Percentiles rank a stretch among this genome's conserved stretches.
phyloP scores from a whole-genome alignment of 2,888 invertebrate genomes.

The Dione vanillae region DNA sequence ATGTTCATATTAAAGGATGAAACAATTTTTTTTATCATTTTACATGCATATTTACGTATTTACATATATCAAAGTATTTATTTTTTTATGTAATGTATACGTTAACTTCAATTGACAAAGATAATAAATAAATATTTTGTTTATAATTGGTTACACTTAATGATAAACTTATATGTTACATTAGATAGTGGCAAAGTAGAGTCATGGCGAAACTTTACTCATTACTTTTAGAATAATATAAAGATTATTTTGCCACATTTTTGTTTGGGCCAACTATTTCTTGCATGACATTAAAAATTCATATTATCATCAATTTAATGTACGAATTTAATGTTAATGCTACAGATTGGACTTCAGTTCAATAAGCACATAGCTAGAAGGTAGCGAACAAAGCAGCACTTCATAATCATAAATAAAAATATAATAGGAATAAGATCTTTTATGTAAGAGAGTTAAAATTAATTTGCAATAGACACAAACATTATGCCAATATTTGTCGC shows the following conservation, averaged over 20 bases:
- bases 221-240: conserved; percentile 64
- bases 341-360: conserved; percentile 34
- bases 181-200: conserved; percentile 82
- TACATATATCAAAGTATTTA: conserved; percentile 3
- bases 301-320: conserved; percentile 35
- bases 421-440: conserved; percentile 38
- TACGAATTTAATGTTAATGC: conserved; percentile 10
- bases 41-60: background rate
- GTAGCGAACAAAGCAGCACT: conserved; percentile 43
- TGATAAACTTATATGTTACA: conserved; percentile 48
- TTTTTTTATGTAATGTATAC: conserved; percentile 9
- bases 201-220: conserved; percentile 84
- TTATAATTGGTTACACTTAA: background rate
- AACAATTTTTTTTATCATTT: background rate
- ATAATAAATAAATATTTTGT: background rate
- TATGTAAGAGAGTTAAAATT: conserved; percentile 54
- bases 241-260: conserved; percentile 77
- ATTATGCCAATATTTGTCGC: conserved; percentile 73
- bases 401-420: conserved; percentile 40
- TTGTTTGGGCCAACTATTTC: conserved; percentile 70
- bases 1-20: background rate
- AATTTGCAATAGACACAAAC: conserved; percentile 64
- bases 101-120: conserved; percentile 2
- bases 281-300: conserved; percentile 65
- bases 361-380: conserved; percentile 41